Conservation (phyloP, 2,888 invertebrate species). For the Heteromyza rotundicornis region DNA sequence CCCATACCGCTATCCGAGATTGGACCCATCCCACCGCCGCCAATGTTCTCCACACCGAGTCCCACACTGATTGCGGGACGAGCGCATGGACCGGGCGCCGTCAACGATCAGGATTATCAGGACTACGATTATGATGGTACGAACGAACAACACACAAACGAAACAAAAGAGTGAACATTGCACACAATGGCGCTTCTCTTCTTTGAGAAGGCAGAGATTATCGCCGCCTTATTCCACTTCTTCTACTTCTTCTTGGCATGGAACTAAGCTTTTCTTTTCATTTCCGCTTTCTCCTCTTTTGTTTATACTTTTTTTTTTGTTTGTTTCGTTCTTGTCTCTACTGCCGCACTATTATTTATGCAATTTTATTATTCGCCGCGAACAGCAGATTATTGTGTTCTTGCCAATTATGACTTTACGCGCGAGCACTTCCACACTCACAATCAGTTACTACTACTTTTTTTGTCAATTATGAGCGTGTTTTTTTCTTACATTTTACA, state of each 20-base stretch:
- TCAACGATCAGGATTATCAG: conserved; percentile 61
- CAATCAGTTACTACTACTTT: not conserved
- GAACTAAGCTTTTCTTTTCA: not conserved
- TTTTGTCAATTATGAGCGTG: not conserved
- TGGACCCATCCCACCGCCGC: conserved; percentile 92
- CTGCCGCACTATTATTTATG: not conserved
- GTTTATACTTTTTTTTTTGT: not conserved
- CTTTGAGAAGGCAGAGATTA: not conserved
- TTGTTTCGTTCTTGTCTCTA: not conserved
- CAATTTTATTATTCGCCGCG: not conserved
- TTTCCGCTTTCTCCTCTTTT: not conserved
- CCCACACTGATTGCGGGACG: conserved; percentile 70
- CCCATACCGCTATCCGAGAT: conserved; percentile 92
- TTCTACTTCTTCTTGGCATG: not conserved
- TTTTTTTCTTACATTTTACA: too few relatives aligned
- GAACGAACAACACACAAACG: conserved; percentile 19
- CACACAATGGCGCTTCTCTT: not conserved
- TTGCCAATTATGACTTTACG: not conserved
- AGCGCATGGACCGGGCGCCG: conserved; percentile 62
- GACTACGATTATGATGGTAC: conserved; percentile 74
- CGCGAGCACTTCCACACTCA: not conserved
- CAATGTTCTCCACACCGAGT: conserved; percentile 93
- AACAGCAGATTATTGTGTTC: too few relatives aligned
- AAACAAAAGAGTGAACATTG: not conserved
- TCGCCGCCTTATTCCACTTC: not conserved